Evolutionary conservation across 2,888 invertebrate genomes (phyloP).

Genomic region (Acheta domesticus): DNA sequence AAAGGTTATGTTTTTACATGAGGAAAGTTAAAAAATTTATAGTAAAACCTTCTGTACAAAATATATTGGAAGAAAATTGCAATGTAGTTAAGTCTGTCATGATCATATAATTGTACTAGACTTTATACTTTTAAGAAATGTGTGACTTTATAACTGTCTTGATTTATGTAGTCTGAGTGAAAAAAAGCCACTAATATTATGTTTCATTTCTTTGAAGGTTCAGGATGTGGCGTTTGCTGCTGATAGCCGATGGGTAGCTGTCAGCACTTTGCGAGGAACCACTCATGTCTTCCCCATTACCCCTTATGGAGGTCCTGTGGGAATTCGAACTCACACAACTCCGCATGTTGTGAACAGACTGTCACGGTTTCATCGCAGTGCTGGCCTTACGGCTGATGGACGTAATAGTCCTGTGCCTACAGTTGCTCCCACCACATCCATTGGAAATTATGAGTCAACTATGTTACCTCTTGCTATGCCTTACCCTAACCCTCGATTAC

Average conservation of each 20-base stretch:
- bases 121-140: too few species aligned
- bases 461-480: slow-evolving; percentile 49
- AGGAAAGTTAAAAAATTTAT: too few species aligned
- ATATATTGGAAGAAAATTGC: too few species aligned
- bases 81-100: too few species aligned
- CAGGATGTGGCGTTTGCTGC: slow-evolving; percentile 86
- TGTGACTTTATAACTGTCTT: too few species aligned
- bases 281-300: slow-evolving; percentile 97
- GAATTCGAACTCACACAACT: slow-evolving; percentile 90
- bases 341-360: slow-evolving; percentile 90
- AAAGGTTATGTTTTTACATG: too few species aligned
- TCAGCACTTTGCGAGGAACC: slow-evolving; percentile 92
- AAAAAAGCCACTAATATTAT: too few species aligned
- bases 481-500: slow-evolving; percentile 83
- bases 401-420: slow-evolving; percentile 62
- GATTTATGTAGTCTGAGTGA: too few species aligned
- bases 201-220: slow-evolving; percentile 27
- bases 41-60: too few species aligned
- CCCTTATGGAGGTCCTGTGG: slow-evolving; percentile 90
- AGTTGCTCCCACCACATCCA: slow-evolving; percentile 26
- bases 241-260: slow-evolving; percentile 95
- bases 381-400: slow-evolving; percentile 73
- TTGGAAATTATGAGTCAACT: neutral
- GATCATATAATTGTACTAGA: too few species aligned
- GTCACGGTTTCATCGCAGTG: slow-evolving; percentile 93